phyloP scores from a whole-genome alignment of 2,888 invertebrate genomes.

The Bombyx huttoni region DNA sequence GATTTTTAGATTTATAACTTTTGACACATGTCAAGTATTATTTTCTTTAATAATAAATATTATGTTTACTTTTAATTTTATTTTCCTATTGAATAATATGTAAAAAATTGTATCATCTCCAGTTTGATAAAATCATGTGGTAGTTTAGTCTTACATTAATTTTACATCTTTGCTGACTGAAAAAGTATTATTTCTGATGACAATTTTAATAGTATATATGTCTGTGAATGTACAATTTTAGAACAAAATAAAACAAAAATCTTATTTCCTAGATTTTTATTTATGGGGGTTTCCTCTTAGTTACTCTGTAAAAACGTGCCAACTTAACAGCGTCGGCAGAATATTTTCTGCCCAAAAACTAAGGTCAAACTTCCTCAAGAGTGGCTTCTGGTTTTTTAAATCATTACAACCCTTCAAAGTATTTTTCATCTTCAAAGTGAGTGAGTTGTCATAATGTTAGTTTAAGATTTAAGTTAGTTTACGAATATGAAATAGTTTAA shows the following conservation, averaged over 20 bases:
- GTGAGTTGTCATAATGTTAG: too few relatives aligned
- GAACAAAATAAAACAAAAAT: slow-evolving; percentile 48
- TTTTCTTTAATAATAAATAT: slow-evolving; percentile 55
- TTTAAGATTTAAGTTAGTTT: too few relatives aligned
- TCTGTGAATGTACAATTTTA: slow-evolving; percentile 70
- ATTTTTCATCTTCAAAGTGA: too few relatives aligned
- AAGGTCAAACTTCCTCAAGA: too few relatives aligned
- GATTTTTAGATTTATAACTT: slow-evolving; percentile 49
- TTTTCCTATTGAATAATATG: slow-evolving; percentile 19
- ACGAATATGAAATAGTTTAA: too few relatives aligned
- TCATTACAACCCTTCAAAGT: too few relatives aligned
- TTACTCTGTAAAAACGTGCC: neutral
- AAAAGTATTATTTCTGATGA: slow-evolving; percentile 2
- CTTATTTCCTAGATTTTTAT: neutral
- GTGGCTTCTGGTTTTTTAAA: too few relatives aligned
- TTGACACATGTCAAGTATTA: slow-evolving; percentile 61
- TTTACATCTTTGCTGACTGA: slow-evolving; percentile 11
- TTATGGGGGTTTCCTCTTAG: neutral
- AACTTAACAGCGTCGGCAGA: neutral
- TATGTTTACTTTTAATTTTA: slow-evolving; percentile 44
- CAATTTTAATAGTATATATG: slow-evolving; percentile 52
- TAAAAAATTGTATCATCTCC: slow-evolving; percentile 5
- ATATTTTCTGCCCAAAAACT: neutral
- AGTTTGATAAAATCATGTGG: slow-evolving; percentile 5
- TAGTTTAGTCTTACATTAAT: slow-evolving; percentile 27